Base-by-base conservation (phyloP, 2,113 vertebrate species). In the Hoplias malabaricus region DNA sequence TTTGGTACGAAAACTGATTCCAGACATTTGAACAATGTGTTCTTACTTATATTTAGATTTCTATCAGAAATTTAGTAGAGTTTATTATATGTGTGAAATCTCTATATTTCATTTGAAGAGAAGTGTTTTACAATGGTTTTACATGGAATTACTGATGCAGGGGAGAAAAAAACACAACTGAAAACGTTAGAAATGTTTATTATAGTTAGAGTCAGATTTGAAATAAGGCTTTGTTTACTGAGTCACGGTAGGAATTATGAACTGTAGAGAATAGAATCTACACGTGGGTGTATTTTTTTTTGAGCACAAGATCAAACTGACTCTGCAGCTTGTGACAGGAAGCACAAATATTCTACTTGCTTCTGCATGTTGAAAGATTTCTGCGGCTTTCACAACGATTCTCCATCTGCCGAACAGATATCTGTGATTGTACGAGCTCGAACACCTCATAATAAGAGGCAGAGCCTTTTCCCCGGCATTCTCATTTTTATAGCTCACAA, bases 41-140 rank as follows among this genome's bases (percentile, higher is more conserved):
- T 46, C n/a, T 19, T 14, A 16, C 43, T 46, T 46, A 13, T 5
- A 6, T 50, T 50, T 21, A 50, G 46, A n/a, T 50, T 50, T 50
- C 19, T 42, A 11, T 42, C 40, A 42, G 40, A 42, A 42, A 5
- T 5, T 2, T 9, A 7, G 9, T 50, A 8, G 16, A 9, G 5
- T 2, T 19, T 48, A n/a, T 50, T n/a, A 50, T 21, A 46, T 50
- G 4, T 7, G 4, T 50, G 46, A 5, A 6, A 34, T 62, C 33
- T 62, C 8, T 3, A 33, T 25, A 29, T 29, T 34, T 14, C 59
- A 11, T 10, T 33, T 34, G 2, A 23, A 63, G 42, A 27, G 57
- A n/a, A n/a, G n/a, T n/a, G n/a, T 29, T 73, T 73, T 61, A 61
- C 23, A 23, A 3, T 25, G 19, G 11, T 33, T 73, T 73, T 33